Evolutionary conservation across 2,113 vertebrate genomes (phyloP).

Genomic region (Nesogale talazaci): DNA sequence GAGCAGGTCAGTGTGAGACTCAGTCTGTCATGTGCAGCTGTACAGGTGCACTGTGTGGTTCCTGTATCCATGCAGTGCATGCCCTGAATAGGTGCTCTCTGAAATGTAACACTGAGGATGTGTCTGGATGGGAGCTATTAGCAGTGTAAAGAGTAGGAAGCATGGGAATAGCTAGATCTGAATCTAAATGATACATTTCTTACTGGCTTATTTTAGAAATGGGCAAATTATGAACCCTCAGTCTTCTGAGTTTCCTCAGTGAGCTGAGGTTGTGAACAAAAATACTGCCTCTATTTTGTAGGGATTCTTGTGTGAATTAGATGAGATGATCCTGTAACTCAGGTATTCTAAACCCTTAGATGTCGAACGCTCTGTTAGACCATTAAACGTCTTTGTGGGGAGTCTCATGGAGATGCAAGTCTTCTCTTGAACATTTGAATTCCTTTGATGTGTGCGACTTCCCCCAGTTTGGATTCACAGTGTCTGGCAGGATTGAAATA

Average conservation of each 20-base stretch:
- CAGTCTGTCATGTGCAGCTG: no score
- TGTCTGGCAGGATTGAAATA: not conserved
- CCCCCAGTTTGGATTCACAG: not conserved
- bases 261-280: not conserved
- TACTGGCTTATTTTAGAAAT: not conserved
- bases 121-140: not conserved
- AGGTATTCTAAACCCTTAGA: not conserved
- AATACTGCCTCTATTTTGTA: not conserved
- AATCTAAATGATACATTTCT: not conserved
- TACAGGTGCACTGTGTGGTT: not conserved
- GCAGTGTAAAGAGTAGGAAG: not conserved
- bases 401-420: not conserved
- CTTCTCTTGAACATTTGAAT: not conserved
- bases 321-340: not conserved
- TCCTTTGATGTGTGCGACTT: not conserved
- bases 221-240: not conserved
- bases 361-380: not conserved
- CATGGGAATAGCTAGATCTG: not conserved
- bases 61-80: not conserved
- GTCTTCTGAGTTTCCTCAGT: not conserved
- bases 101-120: not conserved
- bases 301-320: not conserved
- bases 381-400: fast-evolving
- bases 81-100: not conserved
- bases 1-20: not conserved